Base-by-base conservation (phyloP, 2,797 vertebrate species). In the Dromococcyx pavoninus region DNA sequence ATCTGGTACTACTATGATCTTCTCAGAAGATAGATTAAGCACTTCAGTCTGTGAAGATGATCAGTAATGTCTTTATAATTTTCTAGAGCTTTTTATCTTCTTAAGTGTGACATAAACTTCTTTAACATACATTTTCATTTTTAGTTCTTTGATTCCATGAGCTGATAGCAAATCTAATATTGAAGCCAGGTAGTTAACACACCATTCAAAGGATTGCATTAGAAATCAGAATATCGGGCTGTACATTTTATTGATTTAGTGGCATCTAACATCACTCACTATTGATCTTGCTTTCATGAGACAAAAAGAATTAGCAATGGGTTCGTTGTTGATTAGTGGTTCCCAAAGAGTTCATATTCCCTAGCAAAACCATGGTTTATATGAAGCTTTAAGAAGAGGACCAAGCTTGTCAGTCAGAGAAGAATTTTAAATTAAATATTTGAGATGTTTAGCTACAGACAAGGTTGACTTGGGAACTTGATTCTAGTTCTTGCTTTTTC, bases 261-360 rank as follows among this genome's bases (percentile, higher is more conserved):
- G 86, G 11, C 66, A 57, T 83, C 48, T 62, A 4, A 58, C 88
- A 86, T 81, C 83, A 37, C 65, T 91, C 33, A 4, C 58, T 43
- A 89, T 91, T 73, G 93, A 92, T 91, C 83, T n/a, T 65, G 23
- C 88, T 93, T 89, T 94, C n/a, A 0, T 86, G 84, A 91, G 65
- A 28, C 74, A 28, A 5, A 24, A 35, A 43, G 10, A 62, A 91
- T 81, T 65, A 86, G 51, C 89, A 23, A 11, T 44, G 79, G 54
- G 66, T 72, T 91, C 70, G 2, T 89, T 81, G 64, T 37, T 66
- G 69, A 80, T 86, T 61, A 84, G 35, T 64, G 64, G 66, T 61
- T 89, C 88, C 87, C 87, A 51, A 39, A 53, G 76, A 78, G 62
- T 72, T 94, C 50, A 0, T 56, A 1, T n/a, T 64, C 48, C 83